Evolutionary conservation across 2,888 invertebrate species (phyloP), one percentile per base, ranked within the genome.

Genomic region (Apamea sordens): DNA sequence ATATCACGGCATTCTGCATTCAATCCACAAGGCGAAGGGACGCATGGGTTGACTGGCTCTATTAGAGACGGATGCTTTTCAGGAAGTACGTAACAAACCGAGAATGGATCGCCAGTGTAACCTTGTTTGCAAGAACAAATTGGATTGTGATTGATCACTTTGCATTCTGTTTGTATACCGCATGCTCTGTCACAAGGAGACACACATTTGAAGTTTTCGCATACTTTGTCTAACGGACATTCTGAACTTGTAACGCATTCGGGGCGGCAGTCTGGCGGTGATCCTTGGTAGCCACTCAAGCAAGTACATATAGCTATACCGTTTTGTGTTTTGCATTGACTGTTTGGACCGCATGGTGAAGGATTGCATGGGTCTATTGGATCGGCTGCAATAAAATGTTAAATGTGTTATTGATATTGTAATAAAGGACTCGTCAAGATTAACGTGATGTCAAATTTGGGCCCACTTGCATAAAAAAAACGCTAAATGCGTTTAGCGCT

Each of bases 281-380:
- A 97, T 68, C 98, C 98, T 86, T 97, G 97, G 91, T 97, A 98
- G 61, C 97, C 97, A 74, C 97, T 97, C 73, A 98, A 92, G 92
- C 98, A 98, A n/a, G 97, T 97, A 93, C 98, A 98, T 74, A 98
- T 97, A n/a, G 98, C 97, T 92, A 98, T 93, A 68, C 95, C 95
- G 89, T 97, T 97, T 86, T 97, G 95, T 81, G 96, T 95, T 89
- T 95, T 97, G 92, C 98, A 98, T 90, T 97, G 97, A 81, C 97
- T 97, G 92, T 98, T 98, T 24, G 98, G 97, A 53, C 98, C 98
- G 93, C 98, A 98, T 7, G 98, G 98, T 53, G 98, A 98, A 70
- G 98, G 98, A 88, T 97, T 95, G 91, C 97, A 97, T 2, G 97
- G 96, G 63, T 96, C 95, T 21, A 87, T 88, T 79, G 91, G 90